Conservation (phyloP, 2,888 invertebrate species). For the Cosmorhoe ocellata region DNA sequence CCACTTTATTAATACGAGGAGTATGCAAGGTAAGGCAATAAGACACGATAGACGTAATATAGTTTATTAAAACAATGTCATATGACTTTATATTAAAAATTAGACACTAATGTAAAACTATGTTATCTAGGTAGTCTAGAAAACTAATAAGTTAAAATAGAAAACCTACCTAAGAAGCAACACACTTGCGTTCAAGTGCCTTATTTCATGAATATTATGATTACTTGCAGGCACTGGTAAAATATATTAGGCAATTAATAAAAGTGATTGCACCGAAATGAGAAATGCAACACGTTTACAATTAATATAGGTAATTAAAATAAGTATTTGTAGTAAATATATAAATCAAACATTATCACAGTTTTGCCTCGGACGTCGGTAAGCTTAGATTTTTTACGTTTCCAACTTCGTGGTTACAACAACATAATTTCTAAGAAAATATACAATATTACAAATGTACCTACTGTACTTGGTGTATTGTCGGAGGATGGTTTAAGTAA, state of each 20-base stretch:
- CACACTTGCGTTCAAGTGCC: conserved; percentile 37
- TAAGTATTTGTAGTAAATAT: conserved; percentile 29
- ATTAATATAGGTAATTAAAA: conserved; percentile 33
- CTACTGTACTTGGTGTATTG: conserved; percentile 52
- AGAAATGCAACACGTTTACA: conserved; percentile 28
- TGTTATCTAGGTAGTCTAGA: conserved; percentile 48
- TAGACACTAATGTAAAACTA: conserved; percentile 51
- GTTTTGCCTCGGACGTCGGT: conserved; percentile 50
- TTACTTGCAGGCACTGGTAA: conserved; percentile 77
- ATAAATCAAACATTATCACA: conserved; percentile 65
- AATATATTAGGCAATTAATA: conserved; percentile 43
- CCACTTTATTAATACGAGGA: conserved; percentile 62
- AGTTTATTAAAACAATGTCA: conserved; percentile 52
- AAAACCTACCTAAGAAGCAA: conserved; percentile 53
- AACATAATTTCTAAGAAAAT: conserved; percentile 35
- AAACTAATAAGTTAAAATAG: conserved; percentile 49
- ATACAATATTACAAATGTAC: conserved; percentile 31
- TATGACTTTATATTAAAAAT: conserved; percentile 42
- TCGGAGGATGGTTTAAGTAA: conserved; percentile 62
- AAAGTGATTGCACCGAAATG: conserved; percentile 20
- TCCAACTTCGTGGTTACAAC: conserved; percentile 29
- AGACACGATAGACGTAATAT: conserved; percentile 50
- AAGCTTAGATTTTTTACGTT: conserved; percentile 35
- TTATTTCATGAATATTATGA: conserved; percentile 71
- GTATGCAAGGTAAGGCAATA: conserved; percentile 44